Evolutionary conservation across 2,888 invertebrate genomes (phyloP), one percentile per base, ranked within the genome.

Genomic region (Anaspis maculata): DNA sequence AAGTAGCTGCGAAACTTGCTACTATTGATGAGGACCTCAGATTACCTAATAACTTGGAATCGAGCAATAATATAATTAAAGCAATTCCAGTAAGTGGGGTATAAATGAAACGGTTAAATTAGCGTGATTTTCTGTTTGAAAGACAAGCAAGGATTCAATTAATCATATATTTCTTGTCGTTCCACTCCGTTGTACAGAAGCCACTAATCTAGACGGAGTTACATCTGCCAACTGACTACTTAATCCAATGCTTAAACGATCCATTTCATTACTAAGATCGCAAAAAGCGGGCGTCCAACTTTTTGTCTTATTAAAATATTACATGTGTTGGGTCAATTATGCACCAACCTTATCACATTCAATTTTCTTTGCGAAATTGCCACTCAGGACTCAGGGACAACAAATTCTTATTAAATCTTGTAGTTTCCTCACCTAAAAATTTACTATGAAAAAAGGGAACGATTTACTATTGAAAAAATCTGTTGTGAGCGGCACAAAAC

Each of bases 101-200:
- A 34, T 42, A 47, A 45, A 42, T 42, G 38, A 44, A 42, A 41
- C 27, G 37, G 37, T 32, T 35, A 41, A 45, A 45, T 34, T 42
- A 39, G 45, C 42, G 39, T 46, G 40, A 44, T 45, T 44, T 47
- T 41, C 34, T 44, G 37, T 48, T 43, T 48, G 46, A 48, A 46
- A 45, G 48, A 46, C 46, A 46, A 42, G 39, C 43, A 43, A 37
- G 42, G 41, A 43, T 48, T 51, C 49, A 52, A 59, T 59, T 59
- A 57, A 57, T 59, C 57, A 59, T 57, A 57, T 55, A 59, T 59
- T 59, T 59, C 58, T 56, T 57, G 57, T 54, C 53, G 50, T 49
- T 49, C 45, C 43, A 37, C 33, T 42, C 41, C 42, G 42, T 46
- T 43, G 43, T 48, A 41, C 49, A 49, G 39, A 44, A 46, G 45